Evolutionary conservation across 2,888 invertebrate genomes (phyloP), one percentile per base, ranked within the genome.

Genomic region (Conchocele bisecta): DNA sequence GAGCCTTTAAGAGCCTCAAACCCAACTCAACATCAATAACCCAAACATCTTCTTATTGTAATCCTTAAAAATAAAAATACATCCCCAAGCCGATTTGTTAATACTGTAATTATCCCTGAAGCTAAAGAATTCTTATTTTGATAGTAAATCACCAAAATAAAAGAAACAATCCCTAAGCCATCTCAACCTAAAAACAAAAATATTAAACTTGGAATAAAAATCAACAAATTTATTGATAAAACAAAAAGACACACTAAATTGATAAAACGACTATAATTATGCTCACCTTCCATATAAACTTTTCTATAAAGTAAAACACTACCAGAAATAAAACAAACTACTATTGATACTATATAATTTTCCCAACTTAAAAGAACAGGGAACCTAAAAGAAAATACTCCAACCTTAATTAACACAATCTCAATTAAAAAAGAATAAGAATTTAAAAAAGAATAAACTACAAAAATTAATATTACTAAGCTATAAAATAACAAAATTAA

Each of bases 51-150:
- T 11, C 44, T 20, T 3, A 58, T 3, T 5, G 28, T 15, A 39
- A 71, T 11, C 1, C 20, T 22, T 13, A 94, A 89, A 87, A 95
- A 92, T 91, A 95, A 93, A 83, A 93, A 92, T 20, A 94, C 93
- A 93, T 95, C 95, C 0, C 95, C 95, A 89, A 95, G 90, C 15
- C 95, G 95, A 93, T 95, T 95, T 22, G 93, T 94, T 88, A 95
- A 91, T 84, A 93, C 93, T 17, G 95, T 95, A 87, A 95, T 92
- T 92, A 95, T 94, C 0, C 95, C 94, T 1, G 94, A 94, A 92
- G 93, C 94, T 93, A 92, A 93, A 84, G 94, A 94, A 72, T 93
- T 94, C 61, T 93, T 88, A 93, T 94, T 95, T 91, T 94, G 93
- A 92, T 94, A 94, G 92, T 93, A 95, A 93, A 94, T 93, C 0